Conservation (phyloP, 2,888 invertebrate species). For the Eupeodes latifasciatus region DNA sequence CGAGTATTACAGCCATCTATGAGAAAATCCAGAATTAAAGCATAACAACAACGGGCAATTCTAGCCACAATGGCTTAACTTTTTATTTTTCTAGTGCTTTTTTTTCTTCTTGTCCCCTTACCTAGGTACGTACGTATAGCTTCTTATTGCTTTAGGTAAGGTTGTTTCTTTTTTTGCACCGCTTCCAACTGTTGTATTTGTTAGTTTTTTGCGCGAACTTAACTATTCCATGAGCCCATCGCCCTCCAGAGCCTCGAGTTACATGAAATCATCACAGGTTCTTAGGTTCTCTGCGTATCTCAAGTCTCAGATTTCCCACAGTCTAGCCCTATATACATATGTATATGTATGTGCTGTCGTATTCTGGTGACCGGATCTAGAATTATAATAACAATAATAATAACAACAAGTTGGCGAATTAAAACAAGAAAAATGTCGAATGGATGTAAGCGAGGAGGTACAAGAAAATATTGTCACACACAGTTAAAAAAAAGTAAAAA, state of each 20-base stretch:
- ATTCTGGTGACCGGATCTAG: conserved; percentile 69
- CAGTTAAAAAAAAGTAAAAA: neutral
- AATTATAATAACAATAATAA: conserved; percentile 58
- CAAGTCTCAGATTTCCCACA: conserved; percentile 70
- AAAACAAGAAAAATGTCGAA: conserved; percentile 41
- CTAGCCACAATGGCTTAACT: conserved; percentile 40
- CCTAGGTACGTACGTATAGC: neutral
- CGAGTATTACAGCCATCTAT: conserved; percentile 5
- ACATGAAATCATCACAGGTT: conserved; percentile 73
- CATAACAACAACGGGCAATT: conserved; percentile 49
- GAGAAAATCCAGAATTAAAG: conserved; percentile 60
- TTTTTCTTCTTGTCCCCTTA: neutral
- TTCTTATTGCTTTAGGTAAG: conserved; percentile 7
- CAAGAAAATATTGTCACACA: conserved; percentile 24
- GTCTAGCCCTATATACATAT: conserved; percentile 59
- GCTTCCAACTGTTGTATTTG: conserved; percentile 22
- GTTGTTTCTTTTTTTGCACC: neutral
- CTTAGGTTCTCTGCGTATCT: conserved; percentile 28
- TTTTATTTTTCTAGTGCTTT: conserved; percentile 12
- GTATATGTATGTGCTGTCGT: neutral
- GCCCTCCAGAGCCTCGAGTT: conserved; percentile 53
- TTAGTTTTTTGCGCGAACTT: conserved; percentile 47
- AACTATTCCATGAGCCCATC: conserved; percentile 69
- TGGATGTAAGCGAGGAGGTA: neutral
- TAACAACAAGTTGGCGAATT: conserved; percentile 52